A percentile compares a stretch with the other conserved stretches of the same genome.
Conservation (phyloP, 1,140 invertebrate species). For the Drosophila dunni region DNA sequence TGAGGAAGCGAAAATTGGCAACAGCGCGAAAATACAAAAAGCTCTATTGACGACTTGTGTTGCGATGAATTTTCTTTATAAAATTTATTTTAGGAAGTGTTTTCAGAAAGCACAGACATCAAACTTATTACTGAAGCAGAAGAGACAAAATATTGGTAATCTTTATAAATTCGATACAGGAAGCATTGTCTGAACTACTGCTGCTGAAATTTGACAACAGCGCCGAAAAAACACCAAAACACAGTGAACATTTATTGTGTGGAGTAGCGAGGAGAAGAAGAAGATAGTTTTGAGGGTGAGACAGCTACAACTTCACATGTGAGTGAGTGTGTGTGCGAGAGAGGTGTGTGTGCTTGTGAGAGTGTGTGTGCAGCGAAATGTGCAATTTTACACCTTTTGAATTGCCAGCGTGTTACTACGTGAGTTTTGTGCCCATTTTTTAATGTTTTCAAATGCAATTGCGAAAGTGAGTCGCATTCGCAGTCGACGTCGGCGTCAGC, state of each 20-base stretch:
- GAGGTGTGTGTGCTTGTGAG: constrained; percentile 22
- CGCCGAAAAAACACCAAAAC: not conserved
- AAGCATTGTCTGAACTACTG: not conserved
- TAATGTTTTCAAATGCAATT: constrained; percentile 71
- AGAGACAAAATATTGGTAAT: not conserved
- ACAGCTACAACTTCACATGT: constrained; percentile 29
- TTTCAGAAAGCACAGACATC: not conserved
- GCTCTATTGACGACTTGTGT: not conserved
- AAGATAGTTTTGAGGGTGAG: constrained; percentile 40
- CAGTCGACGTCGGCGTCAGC: constrained; percentile 10
- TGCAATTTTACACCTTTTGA: constrained; percentile 67
- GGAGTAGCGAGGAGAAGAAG: constrained; percentile 56
- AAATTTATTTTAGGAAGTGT: not conserved
- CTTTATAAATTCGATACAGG: not conserved
- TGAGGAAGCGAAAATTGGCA: constrained; percentile 25
- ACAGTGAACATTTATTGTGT: constrained; percentile 17
- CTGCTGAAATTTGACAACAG: not conserved
- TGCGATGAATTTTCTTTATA: not conserved
- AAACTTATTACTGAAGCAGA: not conserved
- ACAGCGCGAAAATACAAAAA: constrained; percentile 3
- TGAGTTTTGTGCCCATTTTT: constrained; percentile 56
- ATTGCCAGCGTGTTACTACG: constrained; percentile 34
- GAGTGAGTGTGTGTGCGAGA: constrained; percentile 23
- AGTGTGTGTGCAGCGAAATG: constrained; percentile 71
- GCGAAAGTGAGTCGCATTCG: constrained; percentile 67